Evolutionary conservation across 2,888 invertebrate genomes (phyloP), one percentile per base, ranked within the genome.

Genomic region (Tinea pellionella): DNA sequence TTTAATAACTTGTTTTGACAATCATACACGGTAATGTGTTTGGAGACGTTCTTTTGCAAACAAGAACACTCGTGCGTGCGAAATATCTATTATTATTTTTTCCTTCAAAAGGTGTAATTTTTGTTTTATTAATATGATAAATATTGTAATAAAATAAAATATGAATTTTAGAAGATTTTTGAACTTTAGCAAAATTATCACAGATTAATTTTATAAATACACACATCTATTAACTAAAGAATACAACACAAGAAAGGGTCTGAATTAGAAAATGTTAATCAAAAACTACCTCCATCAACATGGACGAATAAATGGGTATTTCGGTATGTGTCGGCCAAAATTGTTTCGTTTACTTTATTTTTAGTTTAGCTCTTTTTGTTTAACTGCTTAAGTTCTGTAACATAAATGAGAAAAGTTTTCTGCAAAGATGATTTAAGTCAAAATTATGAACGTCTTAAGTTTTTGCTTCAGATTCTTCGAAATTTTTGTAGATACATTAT

Each of bases 331-430:
- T 37, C 37, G 37, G 9, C 37, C 37, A n/a, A 37, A 37, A 37
- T 37, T 37, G 37, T 37, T 37, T 37, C 37, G 37, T 24, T 53
- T 24, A 6, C 53, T 19, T 30, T 57, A 37, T 57, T 57, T 57
- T 30, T 57, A 57, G 57, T 57, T 57, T 7, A n/a, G 16, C 57
- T 11, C 57, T 37, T 64, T 64, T 64, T 65, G 61, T 65, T 64
- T 65, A 66, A 66, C 65, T 63, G 62, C 62, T 62, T 12, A 64
- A 66, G 64, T 67, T 66, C 37, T 29, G 41, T 61, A 65, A 63
- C 65, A 65, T 64, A 68, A 70, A 72, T 68, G 67, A 68, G 69
- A 70, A 69, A 72, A 72, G 69, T 71, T 72, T 15, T 53, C 53
- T 8, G 4, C 53, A 53, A 53, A 53, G 4, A 53, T 53, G 19